Evolutionary conservation across 2,888 invertebrate genomes (phyloP).

Genomic region (Diloba caeruleocephala): DNA sequence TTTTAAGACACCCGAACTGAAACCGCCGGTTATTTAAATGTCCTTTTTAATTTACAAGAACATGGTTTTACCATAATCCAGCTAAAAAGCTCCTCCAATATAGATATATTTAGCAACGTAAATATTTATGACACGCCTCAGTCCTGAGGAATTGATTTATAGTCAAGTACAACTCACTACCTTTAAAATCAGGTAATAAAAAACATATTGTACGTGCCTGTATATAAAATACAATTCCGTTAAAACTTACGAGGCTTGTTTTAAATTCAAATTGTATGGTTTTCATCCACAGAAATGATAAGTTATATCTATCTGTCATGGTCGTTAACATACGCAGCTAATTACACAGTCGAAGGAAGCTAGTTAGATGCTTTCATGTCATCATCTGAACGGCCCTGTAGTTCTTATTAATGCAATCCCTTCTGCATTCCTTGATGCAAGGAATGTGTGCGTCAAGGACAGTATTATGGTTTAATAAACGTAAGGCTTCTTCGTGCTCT

Average conservation of each 20-base stretch:
- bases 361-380: conserved; percentile 36
- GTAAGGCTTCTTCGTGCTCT: conserved; percentile 63
- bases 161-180: no score
- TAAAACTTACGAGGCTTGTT: conserved; percentile 1
- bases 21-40: no score
- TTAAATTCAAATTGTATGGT: conserved; percentile 23
- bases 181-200: no score
- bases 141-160: no score
- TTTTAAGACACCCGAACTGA: no score
- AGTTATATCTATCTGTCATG: conserved; percentile 27
- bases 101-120: no score
- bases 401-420: conserved; percentile 61
- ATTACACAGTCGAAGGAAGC: conserved; percentile 37
- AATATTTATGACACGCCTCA: no score
- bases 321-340: conserved; percentile 44
- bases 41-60: no score
- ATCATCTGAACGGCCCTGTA: conserved; percentile 47
- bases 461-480: conserved; percentile 62
- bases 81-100: no score
- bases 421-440: conserved; percentile 66
- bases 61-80: no score
- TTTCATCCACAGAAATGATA: conserved; percentile 17
- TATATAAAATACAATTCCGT: conserved; percentile 5
- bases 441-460: conserved; percentile 63
- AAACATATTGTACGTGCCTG: not conserved